Conservation (phyloP, 1,140 invertebrate genomes). For the Delia radicum region DNA sequence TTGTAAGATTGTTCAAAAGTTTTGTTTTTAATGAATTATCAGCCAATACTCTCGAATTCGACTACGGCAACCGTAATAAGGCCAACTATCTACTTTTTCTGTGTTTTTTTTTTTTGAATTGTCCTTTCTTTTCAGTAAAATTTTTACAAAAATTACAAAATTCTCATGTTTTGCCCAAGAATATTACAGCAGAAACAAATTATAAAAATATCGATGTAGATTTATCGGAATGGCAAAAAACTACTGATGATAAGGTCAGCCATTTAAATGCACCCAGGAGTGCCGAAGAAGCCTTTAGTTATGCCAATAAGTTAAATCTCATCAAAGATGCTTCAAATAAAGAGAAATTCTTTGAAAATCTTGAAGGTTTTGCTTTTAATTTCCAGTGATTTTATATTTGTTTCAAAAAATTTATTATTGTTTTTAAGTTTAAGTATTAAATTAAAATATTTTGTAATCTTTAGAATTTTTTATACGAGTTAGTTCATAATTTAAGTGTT, state of each 20-base stretch:
- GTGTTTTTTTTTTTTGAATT: neutral
- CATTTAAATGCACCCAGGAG: neutral
- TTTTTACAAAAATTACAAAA: constrained; percentile 40
- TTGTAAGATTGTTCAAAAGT: too few species aligned
- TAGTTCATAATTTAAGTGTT: too few species aligned
- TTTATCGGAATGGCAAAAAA: constrained; percentile 39
- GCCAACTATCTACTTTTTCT: neutral
- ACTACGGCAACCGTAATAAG: too few species aligned
- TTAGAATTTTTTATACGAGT: too few species aligned
- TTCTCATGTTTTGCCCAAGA: constrained; percentile 45
- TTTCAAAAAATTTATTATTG: neutral
- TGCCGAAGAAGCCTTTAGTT: neutral
- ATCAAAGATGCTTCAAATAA: constrained; percentile 16
- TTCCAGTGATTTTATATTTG: constrained; percentile 18
- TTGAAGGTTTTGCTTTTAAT: constrained; percentile 31
- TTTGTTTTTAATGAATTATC: too few species aligned
- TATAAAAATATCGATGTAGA: constrained; percentile 34
- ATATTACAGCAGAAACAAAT: constrained; percentile 39
- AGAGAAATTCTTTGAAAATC: constrained; percentile 32
- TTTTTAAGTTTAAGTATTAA: neutral
- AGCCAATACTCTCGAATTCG: too few species aligned
- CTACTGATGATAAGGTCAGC: constrained; percentile 26
- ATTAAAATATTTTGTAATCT: too few species aligned
- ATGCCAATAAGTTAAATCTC: constrained; percentile 13
- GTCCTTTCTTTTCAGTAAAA: constrained; percentile 32